Conservation (phyloP, 2,797 vertebrate species). For the Sternarchorhynchus goeldii region DNA sequence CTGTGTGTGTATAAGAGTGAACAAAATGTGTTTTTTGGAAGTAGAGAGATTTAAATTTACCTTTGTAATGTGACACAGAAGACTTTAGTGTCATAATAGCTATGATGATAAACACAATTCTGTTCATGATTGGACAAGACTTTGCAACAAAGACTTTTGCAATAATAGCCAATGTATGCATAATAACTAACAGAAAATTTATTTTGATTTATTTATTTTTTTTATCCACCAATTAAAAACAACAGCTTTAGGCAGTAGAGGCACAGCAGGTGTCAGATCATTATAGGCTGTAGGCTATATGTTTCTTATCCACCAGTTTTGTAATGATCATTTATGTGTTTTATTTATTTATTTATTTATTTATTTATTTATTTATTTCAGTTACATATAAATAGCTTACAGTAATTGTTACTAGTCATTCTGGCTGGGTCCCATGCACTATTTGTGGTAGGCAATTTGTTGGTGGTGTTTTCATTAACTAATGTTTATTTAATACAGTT, state of each 20-base stretch:
- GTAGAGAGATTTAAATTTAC: too few relatives aligned
- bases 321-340: background rate
- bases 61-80: background rate
- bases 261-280: slow-evolving; percentile 8
- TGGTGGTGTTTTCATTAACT: background rate
- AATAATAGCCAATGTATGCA: slow-evolving; percentile 9
- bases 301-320: background rate
- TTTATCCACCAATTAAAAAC: slow-evolving; percentile 9
- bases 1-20: too few relatives aligned
- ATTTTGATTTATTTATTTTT: background rate
- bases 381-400: slow-evolving; percentile 24
- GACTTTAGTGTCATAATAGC: background rate
- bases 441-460: background rate
- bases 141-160: background rate
- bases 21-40: too few relatives aligned
- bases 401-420: slow-evolving; percentile 13
- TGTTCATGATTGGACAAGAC: slow-evolving; percentile 9
- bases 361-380: background rate
- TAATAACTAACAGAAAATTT: slow-evolving; percentile 3
- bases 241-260: background rate
- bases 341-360: slow-evolving; percentile 1
- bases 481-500: background rate
- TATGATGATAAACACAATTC: background rate
- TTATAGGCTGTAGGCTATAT: background rate
- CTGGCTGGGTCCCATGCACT: background rate